Percentiles rank a stretch among this genome's conserved stretches.
These are phyloP conservation scores for Catalaphyllia jardinei DNA, from an alignment of 64 coral and sea anemone species.

Conservation along the genomic window DNA sequence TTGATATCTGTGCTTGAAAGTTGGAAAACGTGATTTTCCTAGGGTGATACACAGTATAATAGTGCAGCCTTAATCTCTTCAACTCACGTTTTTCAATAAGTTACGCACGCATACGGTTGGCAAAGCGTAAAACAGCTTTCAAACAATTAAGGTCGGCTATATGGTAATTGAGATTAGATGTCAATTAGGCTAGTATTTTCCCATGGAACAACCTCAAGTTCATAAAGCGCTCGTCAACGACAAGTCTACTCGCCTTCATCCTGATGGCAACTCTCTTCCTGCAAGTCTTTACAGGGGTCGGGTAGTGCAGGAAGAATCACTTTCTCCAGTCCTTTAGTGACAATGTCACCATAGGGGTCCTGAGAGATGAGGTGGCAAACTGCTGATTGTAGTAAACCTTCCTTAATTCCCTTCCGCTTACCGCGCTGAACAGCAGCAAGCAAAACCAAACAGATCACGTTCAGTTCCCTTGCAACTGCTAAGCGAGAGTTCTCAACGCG, in stretches of 20 bases:
- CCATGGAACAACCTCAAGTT: neutral
- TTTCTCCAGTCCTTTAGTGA: constrained; percentile 17
- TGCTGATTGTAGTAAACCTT: neutral
- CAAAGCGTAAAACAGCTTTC: no score
- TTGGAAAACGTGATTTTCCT: no score
- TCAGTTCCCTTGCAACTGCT: constrained; percentile 1
- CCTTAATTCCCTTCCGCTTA: neutral
- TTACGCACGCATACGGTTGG: no score
- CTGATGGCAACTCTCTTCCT: neutral
- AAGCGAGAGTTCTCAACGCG: neutral
- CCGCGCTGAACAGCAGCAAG: constrained; percentile 30
- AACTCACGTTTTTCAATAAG: no score
- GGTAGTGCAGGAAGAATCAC: constrained; percentile 36
- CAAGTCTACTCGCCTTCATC: neutral
- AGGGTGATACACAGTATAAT: no score
- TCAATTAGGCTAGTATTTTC: no score
- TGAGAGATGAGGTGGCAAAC: neutral
- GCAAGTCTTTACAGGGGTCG: neutral
- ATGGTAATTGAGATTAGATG: no score
- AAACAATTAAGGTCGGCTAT: no score
- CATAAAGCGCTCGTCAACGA: neutral
- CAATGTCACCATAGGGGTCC: constrained; percentile 4
- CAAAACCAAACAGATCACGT: constrained; percentile 37
- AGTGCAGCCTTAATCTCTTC: no score
- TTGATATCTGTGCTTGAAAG: no score